phyloP scores from a whole-genome alignment of 2,113 vertebrate species.

The Lota lota region DNA sequence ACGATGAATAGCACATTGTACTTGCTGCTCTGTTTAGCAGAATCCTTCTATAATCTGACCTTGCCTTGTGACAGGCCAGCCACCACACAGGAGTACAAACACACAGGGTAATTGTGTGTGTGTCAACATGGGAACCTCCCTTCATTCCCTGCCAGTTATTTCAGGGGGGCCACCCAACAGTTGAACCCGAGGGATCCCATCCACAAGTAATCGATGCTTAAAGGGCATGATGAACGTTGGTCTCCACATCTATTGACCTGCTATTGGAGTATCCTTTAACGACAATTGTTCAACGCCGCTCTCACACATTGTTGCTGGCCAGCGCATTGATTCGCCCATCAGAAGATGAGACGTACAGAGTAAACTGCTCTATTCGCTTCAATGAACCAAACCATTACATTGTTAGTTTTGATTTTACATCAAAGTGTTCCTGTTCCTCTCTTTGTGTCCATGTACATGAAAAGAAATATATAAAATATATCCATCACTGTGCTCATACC shows the following conservation, averaged over 20 bases:
- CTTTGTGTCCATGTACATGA: too few relatives aligned
- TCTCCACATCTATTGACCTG: conserved; percentile 26
- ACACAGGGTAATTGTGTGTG: not conserved
- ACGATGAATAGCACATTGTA: conserved; percentile 23
- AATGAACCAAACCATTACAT: too few relatives aligned
- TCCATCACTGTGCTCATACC: too few relatives aligned
- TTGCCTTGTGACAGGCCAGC: not conserved
- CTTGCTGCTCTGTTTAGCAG: conserved; percentile 2
- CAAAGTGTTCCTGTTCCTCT: too few relatives aligned
- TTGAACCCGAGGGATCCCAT: conserved; percentile 48
- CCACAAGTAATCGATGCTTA: conserved; percentile 41
- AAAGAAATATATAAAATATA: too few relatives aligned
- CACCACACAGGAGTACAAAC: conserved; percentile 13
- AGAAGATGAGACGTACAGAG: too few relatives aligned
- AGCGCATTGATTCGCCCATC: conserved; percentile 1
- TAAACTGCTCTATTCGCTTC: too few relatives aligned
- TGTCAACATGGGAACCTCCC: conserved; percentile 9
- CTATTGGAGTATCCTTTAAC: conserved; percentile 5
- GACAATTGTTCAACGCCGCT: conserved; percentile 11
- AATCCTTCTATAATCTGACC: conserved; percentile 7
- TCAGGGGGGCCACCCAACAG: conserved; percentile 28
- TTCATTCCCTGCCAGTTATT: not conserved
- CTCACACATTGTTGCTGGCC: not conserved
- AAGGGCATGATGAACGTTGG: conserved; percentile 31
- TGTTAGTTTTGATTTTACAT: too few relatives aligned